These are phyloP conservation scores for Drosophila santomea DNA, from an alignment of 1,140 invertebrate species.

Conservation along the genomic window DNA sequence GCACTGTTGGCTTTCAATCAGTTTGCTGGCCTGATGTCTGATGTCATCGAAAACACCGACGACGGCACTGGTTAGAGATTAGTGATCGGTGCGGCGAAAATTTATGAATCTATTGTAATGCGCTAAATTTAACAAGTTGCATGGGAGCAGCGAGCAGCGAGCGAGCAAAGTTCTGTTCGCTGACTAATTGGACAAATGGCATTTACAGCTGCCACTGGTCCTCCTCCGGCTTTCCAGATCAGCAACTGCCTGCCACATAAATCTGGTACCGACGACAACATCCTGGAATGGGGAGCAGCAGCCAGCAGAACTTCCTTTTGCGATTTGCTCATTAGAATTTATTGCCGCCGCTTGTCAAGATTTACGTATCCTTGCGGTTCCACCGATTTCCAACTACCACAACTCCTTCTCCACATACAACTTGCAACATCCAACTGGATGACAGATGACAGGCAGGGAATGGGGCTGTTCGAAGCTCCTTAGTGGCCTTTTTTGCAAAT, in stretches of 20 bases:
- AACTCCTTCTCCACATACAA: background rate
- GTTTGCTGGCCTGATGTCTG: conserved; percentile 32
- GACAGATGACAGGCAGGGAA: conserved; percentile 77
- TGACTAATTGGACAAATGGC: conserved; percentile 82
- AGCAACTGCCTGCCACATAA: conserved; percentile 71
- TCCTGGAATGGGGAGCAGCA: conserved; percentile 52
- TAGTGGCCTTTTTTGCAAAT: conserved; percentile 70
- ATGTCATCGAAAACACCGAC: conserved; percentile 45
- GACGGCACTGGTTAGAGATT: conserved; percentile 50
- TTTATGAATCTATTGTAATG: conserved; percentile 79
- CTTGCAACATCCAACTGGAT: conserved; percentile 34
- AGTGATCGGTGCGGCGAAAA: conserved; percentile 60
- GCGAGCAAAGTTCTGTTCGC: conserved; percentile 34
- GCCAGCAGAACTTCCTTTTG: conserved; percentile 73
- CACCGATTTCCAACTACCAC: background rate
- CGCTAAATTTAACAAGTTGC: conserved; percentile 81
- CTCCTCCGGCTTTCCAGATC: conserved; percentile 16
- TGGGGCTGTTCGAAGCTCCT: conserved; percentile 43
- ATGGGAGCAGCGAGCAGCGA: conserved; percentile 12
- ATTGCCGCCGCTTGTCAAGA: conserved; percentile 81
- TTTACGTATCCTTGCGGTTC: conserved; percentile 76
- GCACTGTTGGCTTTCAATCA: conserved; percentile 38
- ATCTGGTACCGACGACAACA: conserved; percentile 73
- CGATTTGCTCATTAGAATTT: conserved; percentile 83
- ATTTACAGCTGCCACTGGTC: conserved; percentile 72